Conservation (phyloP, 2,888 invertebrate genomes). For the Erynnis tages region DNA sequence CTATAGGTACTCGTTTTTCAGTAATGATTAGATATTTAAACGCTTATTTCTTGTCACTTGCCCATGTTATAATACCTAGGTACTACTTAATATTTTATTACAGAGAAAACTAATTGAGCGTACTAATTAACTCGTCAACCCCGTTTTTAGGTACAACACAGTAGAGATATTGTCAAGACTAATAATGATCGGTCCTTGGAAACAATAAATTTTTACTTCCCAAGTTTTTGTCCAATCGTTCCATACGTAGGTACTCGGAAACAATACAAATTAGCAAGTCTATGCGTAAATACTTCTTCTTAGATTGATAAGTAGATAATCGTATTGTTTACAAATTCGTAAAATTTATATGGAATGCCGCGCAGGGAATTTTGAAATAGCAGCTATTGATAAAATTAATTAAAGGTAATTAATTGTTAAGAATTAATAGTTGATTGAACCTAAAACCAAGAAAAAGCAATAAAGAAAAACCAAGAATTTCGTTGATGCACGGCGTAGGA, state of each 20-base stretch:
- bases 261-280: constrained; percentile 19
- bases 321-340: neutral
- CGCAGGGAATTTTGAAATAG: no score
- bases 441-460: no score
- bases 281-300: constrained; percentile 2
- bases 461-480: no score
- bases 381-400: no score
- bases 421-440: no score
- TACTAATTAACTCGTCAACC: constrained; percentile 17
- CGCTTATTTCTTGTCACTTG: no score
- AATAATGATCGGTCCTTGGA: constrained; percentile 20
- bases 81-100: neutral
- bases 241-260: neutral
- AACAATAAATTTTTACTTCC: constrained; percentile 25
- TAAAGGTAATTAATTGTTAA: no score
- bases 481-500: no score
- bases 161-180: constrained; percentile 18
- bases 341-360: neutral
- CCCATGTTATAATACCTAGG: no score
- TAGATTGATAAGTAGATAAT: constrained; percentile 10
- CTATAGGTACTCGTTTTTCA: no score
- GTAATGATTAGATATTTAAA: no score
- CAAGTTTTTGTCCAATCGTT: constrained; percentile 17
- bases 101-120: constrained; percentile 8
- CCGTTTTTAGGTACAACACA: constrained; percentile 16